Conservation (phyloP, 2,797 vertebrate species). For the Apogon hyalosoma region DNA sequence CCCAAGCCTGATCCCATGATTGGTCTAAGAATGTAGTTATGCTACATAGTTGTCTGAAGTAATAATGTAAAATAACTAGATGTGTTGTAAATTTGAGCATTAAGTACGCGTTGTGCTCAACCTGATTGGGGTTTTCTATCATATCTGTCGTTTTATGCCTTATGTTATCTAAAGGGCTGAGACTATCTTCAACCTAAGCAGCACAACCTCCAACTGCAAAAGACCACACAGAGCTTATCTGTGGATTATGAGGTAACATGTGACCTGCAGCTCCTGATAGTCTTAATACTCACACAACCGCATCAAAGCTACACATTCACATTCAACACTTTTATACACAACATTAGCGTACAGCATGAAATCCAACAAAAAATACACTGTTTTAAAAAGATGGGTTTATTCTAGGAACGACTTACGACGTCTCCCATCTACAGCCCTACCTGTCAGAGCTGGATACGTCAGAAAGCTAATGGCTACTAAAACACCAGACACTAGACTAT, state of each 20-base stretch:
- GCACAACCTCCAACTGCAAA: constrained; percentile 21
- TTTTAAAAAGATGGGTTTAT: too few species aligned
- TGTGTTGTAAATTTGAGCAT: fast-evolving
- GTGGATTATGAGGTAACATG: constrained; percentile 77
- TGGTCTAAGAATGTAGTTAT: constrained; percentile 42
- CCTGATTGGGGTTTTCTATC: neutral
- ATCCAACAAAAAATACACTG: neutral
- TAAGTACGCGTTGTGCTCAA: neutral
- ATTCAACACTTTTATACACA: neutral
- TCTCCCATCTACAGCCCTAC: neutral
- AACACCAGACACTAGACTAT: neutral
- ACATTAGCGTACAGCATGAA: neutral
- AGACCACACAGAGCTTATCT: constrained; percentile 69
- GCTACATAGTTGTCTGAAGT: neutral
- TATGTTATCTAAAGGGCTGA: neutral
- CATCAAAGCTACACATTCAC: neutral
- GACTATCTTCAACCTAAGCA: constrained; percentile 8
- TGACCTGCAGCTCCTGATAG: constrained; percentile 64
- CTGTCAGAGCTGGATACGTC: constrained; percentile 28
- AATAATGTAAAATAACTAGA: neutral
- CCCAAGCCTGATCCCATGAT: constrained; percentile 60
- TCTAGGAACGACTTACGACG: neutral
- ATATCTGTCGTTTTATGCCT: neutral
- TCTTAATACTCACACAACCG: constrained; percentile 22
- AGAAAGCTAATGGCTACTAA: constrained; percentile 2